Base-by-base conservation (phyloP, 2,888 invertebrate genomes). In the Micoletzkya japonica region DNA sequence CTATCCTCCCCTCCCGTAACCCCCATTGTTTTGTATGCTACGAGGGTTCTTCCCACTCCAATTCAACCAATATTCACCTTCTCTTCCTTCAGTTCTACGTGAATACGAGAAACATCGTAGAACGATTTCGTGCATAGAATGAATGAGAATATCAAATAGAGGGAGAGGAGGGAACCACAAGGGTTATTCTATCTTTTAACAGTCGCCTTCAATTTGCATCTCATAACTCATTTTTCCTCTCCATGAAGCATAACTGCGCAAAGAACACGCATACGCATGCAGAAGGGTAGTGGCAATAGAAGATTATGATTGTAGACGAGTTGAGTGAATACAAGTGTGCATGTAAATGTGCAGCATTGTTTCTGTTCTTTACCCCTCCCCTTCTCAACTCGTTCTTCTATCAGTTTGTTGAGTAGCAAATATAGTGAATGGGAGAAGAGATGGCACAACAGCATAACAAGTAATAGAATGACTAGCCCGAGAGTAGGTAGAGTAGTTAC, bases 401-500 rank as follows among this genome's bases (percentile, higher is more conserved):
- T 20, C 49, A 61, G 61, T 61, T 61, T 61, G 44, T n/a, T n/a
- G n/a, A n/a, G n/a, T n/a, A n/a, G n/a, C n/a, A n/a, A n/a, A n/a
- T n/a, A n/a, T n/a, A n/a, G n/a, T n/a, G n/a, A n/a, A n/a, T 61
- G 39, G 61, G 39, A 61, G 61, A 39, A 61, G 14, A 6, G 14
- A n/a, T 52, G 52, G n/a, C 52, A 61, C 39, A 30, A 6, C 44
- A 49, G n/a, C 44, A 61, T 30, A 61, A 61, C 61, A 61, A 61
- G 39, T 30, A 34, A 61, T 14, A 61, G 61, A 17, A 24, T 14
- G 17, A 30, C n/a, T n/a, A 26, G 24, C 17, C 14, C 10, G 36
- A 58, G 14, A 36, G 34, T 14, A 17, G 17, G 17, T 39, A 17
- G 17, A 52, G 52, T 52, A 57, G 57, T n/a, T n/a, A n/a, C n/a